phyloP scores from a whole-genome alignment of 2,113 vertebrate species.

The Saccopteryx bilineata region DNA sequence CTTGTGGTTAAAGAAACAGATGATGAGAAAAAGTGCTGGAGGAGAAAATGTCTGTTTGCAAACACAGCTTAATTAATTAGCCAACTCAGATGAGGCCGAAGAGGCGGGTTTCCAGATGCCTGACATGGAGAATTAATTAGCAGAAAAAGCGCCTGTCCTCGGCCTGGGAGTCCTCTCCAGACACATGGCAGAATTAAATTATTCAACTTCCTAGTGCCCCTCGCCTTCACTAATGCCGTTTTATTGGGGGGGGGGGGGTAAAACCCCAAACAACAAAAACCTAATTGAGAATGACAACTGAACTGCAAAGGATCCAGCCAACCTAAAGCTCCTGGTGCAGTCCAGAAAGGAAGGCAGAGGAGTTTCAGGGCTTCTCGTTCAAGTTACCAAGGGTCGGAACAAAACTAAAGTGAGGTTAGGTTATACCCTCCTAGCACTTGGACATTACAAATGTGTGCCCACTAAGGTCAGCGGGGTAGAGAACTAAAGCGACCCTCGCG shows the following conservation, averaged over 20 bases:
- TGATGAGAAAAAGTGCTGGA: conserved; percentile 79
- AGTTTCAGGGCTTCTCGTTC: not conserved
- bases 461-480: not conserved
- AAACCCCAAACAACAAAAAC: not conserved
- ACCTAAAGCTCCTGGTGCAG: not conserved
- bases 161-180: conserved; percentile 82
- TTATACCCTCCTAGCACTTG: not conserved
- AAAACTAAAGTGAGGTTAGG: not conserved
- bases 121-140: conserved; percentile 87
- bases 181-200: conserved; percentile 77
- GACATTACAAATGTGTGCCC: not conserved
- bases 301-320: not conserved
- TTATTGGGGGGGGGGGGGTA: no score
- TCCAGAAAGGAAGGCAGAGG: not conserved
- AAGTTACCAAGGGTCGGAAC: not conserved
- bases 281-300: conserved; percentile 42
- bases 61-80: conserved; percentile 88
- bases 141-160: conserved; percentile 75
- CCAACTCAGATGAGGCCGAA: conserved; percentile 82
- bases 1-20: conserved; percentile 81
- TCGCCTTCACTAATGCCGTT: conserved; percentile 27
- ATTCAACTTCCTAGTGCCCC: not conserved
- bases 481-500: not conserved
- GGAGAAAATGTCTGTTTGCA: conserved; percentile 84
- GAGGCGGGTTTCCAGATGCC: conserved; percentile 83